phyloP scores from a whole-genome alignment of 2,113 vertebrate species.

The Tympanuchus pallidicinctus region DNA sequence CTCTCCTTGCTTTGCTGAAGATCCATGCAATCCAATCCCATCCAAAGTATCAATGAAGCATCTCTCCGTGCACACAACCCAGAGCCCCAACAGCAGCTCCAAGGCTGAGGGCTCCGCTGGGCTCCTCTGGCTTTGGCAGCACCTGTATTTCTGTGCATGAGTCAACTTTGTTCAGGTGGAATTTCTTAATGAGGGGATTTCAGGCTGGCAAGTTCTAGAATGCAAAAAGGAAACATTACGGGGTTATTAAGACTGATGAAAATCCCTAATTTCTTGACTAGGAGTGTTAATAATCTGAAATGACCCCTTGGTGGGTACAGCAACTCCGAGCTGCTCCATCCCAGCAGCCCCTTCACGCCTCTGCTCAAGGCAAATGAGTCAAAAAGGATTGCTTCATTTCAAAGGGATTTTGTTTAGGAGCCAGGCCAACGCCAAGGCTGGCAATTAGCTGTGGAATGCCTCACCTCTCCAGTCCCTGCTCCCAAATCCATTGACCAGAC shows the following conservation, averaged over 20 bases:
- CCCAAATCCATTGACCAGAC: background rate
- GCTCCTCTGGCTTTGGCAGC: background rate
- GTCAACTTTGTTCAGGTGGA: background rate
- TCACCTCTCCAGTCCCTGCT: background rate
- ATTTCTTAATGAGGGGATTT: background rate
- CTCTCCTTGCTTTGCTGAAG: background rate
- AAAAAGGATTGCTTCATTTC: background rate
- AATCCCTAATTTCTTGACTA: background rate
- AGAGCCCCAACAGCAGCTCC: accelerated
- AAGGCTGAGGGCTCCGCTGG: background rate
- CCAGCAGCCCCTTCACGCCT: accelerated
- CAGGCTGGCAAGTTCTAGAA: background rate
- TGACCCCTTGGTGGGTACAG: background rate
- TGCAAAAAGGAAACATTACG: accelerated
- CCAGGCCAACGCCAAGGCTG: accelerated
- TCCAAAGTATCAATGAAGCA: background rate
- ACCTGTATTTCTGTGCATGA: background rate
- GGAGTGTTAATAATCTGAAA: background rate
- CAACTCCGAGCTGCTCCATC: background rate
- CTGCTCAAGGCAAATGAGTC: background rate
- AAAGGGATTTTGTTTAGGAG: background rate
- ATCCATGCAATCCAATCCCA: no score
- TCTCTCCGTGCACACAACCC: accelerated
- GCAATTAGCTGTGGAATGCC: background rate
- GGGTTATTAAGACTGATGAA: background rate